These are phyloP conservation scores for Balaeniceps rex DNA, from an alignment of 2,113 vertebrate species.

Conservation along the genomic window DNA sequence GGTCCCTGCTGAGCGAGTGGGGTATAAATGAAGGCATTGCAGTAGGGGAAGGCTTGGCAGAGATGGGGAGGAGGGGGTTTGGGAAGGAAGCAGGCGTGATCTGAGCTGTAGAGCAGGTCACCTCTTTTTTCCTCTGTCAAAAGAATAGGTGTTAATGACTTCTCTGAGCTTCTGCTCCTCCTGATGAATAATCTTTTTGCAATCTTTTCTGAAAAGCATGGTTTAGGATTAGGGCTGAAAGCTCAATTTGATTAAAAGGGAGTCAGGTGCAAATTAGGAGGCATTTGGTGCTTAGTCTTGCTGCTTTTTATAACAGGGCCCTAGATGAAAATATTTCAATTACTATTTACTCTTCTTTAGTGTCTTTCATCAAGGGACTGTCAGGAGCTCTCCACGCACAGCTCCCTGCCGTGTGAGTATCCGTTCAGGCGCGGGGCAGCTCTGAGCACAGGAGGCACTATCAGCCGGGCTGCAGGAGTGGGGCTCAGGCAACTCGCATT, in stretches of 20 bases:
- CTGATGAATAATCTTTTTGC: not conserved
- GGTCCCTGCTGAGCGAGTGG: rapidly evolving
- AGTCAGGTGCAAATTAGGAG: conserved; percentile 25
- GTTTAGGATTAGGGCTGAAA: conserved; percentile 14
- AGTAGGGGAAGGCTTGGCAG: not conserved
- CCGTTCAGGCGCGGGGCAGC: not conserved
- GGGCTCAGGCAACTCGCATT: not conserved
- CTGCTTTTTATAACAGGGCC: not conserved
- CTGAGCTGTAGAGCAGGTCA: not conserved
- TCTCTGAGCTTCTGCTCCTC: not conserved
- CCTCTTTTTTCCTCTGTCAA: not conserved
- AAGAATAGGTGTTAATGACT: not conserved
- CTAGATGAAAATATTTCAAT: not conserved
- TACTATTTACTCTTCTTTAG: not conserved
- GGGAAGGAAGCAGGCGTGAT: not conserved
- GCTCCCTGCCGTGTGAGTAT: not conserved
- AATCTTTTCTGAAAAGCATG: not conserved
- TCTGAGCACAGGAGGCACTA: not conserved
- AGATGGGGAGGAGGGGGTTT: not conserved
- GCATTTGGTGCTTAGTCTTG: not conserved
- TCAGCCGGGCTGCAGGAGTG: not conserved
- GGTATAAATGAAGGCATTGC: rapidly evolving
- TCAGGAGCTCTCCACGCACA: not conserved
- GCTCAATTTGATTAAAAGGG: conserved; percentile 22
- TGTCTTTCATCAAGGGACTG: not conserved